A percentile compares a stretch with the other conserved stretches of the same genome.
Evolutionary conservation across 2,113 vertebrate species (phyloP).

Genomic region (Lophotis ruficrista): DNA sequence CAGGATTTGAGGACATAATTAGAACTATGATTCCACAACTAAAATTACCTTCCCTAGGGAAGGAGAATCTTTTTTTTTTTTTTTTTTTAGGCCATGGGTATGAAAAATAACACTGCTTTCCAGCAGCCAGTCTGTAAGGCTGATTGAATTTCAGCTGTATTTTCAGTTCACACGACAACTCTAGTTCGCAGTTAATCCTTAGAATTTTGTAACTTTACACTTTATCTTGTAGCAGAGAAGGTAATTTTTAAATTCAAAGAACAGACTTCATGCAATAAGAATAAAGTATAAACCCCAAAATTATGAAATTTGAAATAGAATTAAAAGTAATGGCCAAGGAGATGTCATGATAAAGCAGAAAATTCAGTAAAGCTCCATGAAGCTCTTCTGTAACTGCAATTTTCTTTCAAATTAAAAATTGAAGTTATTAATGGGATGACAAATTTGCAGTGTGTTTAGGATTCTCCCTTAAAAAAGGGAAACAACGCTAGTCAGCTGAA

Average conservation of each 20-base stretch:
- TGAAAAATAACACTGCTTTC: not conserved
- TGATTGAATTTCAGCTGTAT: not conserved
- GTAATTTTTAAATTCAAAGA: not conserved
- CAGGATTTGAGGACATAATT: not conserved
- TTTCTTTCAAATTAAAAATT: rapidly evolving
- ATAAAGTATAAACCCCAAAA: not conserved
- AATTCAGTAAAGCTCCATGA: not conserved
- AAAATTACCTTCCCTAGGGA: not conserved
- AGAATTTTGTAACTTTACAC: rapidly evolving
- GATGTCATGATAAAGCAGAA: not conserved
- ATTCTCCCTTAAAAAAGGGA: not conserved
- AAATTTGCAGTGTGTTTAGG: not conserved
- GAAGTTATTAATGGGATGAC: not conserved
- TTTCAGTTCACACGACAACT: not conserved
- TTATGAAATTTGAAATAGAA: not conserved
- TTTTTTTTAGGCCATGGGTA: not conserved
- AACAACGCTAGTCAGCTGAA: not conserved
- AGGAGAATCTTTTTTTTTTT: not conserved
- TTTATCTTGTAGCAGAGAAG: not conserved
- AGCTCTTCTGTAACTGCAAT: not conserved
- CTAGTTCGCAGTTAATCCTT: not conserved
- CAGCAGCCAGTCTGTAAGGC: too few relatives aligned
- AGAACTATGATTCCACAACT: not conserved
- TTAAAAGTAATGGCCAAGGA: not conserved
- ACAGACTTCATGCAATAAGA: not conserved